Conservation (phyloP, 23 tunicate species). For the Oikopleura vanhoeffeni region DNA sequence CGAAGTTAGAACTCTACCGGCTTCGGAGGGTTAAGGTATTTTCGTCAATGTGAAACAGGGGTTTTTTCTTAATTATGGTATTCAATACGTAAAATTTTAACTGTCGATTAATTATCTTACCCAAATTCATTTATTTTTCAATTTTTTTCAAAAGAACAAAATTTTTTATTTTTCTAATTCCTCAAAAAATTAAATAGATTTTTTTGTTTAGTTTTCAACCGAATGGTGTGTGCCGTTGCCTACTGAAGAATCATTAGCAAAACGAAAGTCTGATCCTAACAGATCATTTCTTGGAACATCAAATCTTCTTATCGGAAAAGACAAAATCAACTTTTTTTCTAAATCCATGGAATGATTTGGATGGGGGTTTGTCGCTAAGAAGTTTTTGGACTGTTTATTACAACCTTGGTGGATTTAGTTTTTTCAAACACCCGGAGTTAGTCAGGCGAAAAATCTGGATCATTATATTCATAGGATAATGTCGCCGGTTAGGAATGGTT, state of each 20-base stretch:
- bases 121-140: too few species aligned
- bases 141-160: background rate
- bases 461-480: background rate
- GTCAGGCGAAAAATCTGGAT: background rate
- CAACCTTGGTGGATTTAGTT: background rate
- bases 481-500: background rate
- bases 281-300: background rate
- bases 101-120: too few species aligned
- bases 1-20: too few species aligned
- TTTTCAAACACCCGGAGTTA: background rate
- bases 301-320: too few species aligned
- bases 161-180: background rate
- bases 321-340: background rate
- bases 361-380: background rate
- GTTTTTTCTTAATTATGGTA: too few species aligned
- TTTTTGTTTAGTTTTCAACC: background rate
- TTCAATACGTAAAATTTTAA: too few species aligned
- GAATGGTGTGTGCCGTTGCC: background rate
- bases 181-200: background rate
- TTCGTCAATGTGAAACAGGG: too few species aligned
- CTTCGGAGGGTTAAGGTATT: too few species aligned
- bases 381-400: background rate
- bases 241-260: background rate
- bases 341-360: slow-evolving; percentile 7
- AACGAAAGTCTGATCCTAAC: background rate